These are phyloP conservation scores for Oncorhynchus keta DNA, from an alignment of 2,113 vertebrate species.

Conservation along the genomic window DNA sequence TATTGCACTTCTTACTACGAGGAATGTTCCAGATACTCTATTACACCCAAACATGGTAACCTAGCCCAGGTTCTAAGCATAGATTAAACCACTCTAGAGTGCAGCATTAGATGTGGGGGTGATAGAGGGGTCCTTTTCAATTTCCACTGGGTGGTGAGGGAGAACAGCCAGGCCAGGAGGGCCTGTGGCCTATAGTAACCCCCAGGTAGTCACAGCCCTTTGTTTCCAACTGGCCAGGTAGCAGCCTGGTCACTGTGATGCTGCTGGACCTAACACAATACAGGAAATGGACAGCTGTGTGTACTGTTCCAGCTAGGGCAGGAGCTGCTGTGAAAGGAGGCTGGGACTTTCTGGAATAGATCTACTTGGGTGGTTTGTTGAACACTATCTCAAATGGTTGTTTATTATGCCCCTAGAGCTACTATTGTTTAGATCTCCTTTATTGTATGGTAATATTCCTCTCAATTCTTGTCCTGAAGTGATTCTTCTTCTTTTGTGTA, in stretches of 20 bases:
- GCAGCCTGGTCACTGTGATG: constrained; percentile 59
- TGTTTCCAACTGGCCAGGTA: constrained; percentile 67
- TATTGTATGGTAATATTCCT: not conserved
- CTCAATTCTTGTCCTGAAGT: not conserved
- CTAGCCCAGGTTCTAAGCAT: too few relatives aligned
- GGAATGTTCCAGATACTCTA: too few relatives aligned
- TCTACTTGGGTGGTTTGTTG: constrained; percentile 63
- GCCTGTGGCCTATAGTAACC: constrained; percentile 47
- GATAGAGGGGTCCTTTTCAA: too few relatives aligned
- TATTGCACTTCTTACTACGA: too few relatives aligned
- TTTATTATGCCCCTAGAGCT: constrained; percentile 60
- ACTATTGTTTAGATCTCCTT: constrained; percentile 56
- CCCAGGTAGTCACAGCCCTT: constrained; percentile 36
- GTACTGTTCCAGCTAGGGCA: too few relatives aligned
- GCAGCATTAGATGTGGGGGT: too few relatives aligned
- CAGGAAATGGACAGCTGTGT: too few relatives aligned
- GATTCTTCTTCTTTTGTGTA: not conserved
- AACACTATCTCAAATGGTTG: constrained; percentile 69
- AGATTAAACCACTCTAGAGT: too few relatives aligned
- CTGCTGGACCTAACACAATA: constrained; percentile 29
- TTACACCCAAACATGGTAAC: too few relatives aligned
- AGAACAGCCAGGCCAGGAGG: not conserved
- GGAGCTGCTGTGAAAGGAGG: too few relatives aligned
- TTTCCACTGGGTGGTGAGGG: too few relatives aligned
- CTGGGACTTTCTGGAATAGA: not conserved